phyloP scores from a whole-genome alignment of 2,797 vertebrate genomes.

The Acrossocheilus fasciatus region DNA sequence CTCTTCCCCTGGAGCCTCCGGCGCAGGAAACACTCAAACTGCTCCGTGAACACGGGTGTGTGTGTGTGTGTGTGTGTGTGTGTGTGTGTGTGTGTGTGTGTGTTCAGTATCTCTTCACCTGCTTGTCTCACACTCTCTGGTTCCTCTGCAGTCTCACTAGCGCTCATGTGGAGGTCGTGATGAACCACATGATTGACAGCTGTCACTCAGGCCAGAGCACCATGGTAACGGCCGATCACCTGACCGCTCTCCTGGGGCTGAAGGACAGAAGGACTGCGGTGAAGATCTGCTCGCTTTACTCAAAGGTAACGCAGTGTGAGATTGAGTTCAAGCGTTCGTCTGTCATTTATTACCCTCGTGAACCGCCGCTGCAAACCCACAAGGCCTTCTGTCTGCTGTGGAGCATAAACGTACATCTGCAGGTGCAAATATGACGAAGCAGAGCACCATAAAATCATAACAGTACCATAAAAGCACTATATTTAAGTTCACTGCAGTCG shows the following conservation, averaged over 20 bases:
- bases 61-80: background rate
- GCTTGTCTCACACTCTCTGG: background rate
- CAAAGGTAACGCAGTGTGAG: constrained; percentile 68
- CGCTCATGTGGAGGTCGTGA: constrained; percentile 54
- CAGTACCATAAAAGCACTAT: background rate
- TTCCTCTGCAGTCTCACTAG: constrained; percentile 62
- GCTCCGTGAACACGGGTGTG: constrained; percentile 76
- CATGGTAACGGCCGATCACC: constrained; percentile 62
- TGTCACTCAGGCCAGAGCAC: constrained; percentile 64
- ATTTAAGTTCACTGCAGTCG: background rate
- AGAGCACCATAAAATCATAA: background rate
- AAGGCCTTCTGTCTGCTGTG: too few relatives aligned
- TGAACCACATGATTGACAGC: constrained; percentile 72
- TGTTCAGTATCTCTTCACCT: background rate
- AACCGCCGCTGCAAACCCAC: too few relatives aligned
- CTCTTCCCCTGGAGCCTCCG: constrained; percentile 82
- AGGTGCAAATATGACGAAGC: background rate
- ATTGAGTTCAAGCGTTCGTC: background rate
- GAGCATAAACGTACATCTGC: background rate
- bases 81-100: background rate
- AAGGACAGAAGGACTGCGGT: constrained; percentile 57
- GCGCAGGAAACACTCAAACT: constrained; percentile 78
- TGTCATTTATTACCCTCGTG: background rate
- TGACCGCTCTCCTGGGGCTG: constrained; percentile 69
- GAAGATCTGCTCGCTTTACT: constrained; percentile 71